Percentiles rank a stretch among this genome's conserved stretches.
Evolutionary conservation across 2,888 invertebrate species (phyloP).

Genomic region (Tiliacea citrago): DNA sequence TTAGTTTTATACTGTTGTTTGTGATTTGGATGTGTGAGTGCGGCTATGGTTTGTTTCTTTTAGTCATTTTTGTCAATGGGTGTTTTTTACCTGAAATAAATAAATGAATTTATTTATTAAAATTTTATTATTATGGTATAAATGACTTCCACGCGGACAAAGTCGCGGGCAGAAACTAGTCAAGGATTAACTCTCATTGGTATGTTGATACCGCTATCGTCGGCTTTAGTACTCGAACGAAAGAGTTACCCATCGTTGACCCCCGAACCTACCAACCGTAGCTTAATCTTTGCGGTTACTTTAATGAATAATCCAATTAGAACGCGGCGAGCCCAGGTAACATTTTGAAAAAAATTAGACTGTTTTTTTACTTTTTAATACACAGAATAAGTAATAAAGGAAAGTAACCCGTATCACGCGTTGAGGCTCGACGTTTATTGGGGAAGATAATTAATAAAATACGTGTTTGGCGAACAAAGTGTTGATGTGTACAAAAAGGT

Average conservation of each 20-base stretch:
- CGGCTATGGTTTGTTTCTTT: no score
- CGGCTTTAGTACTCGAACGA: constrained; percentile 5
- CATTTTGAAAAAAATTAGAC: constrained; percentile 40
- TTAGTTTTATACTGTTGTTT: no score
- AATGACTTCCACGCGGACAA: not conserved
- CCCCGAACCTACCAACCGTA: constrained; percentile 32
- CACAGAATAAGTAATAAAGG: constrained; percentile 48
- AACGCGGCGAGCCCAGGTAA: constrained; percentile 15
- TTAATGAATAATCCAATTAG: constrained; percentile 52
- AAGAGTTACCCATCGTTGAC: constrained; percentile 33
- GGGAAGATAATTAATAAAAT: constrained; percentile 57
- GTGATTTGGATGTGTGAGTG: no score
- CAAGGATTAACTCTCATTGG: not conserved
- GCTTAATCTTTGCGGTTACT: constrained; percentile 45
- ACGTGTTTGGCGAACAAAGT: constrained; percentile 51
- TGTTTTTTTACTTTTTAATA: constrained; percentile 36
- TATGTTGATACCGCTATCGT: constrained; percentile 1
- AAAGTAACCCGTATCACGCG: constrained; percentile 40
- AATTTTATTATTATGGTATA: not conserved
- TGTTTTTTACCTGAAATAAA: no score
- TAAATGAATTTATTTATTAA: no score
- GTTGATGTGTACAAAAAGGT: constrained; percentile 40
- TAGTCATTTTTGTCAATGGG: no score
- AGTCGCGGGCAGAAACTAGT: not conserved
- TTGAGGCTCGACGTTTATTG: constrained; percentile 40